phyloP scores from a whole-genome alignment of 2,888 invertebrate species.

The Plebejus anna region DNA sequence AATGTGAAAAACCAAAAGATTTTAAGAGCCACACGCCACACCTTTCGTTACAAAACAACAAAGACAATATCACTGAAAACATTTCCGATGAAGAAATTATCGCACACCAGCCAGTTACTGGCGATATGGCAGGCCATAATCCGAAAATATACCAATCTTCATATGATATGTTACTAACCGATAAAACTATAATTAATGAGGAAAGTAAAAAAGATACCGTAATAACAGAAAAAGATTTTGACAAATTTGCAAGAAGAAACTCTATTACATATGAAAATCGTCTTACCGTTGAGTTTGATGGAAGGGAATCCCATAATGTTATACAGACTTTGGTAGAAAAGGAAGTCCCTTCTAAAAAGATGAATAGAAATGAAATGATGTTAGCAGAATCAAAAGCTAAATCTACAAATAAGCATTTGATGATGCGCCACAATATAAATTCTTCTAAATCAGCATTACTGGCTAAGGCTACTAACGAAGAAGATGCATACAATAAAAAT shows the following conservation, averaged over 20 bases:
- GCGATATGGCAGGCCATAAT: constrained; percentile 42
- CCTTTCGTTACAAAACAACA: constrained; percentile 50
- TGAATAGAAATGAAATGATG: constrained; percentile 52
- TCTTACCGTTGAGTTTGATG: constrained; percentile 61
- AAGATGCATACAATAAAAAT: constrained; percentile 55
- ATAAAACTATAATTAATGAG: constrained; percentile 45
- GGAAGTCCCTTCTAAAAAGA: constrained; percentile 49
- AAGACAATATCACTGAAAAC: constrained; percentile 39
- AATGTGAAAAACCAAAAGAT: constrained; percentile 45
- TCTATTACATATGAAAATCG: constrained; percentile 67
- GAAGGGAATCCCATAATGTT: constrained; percentile 57
- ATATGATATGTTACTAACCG: constrained; percentile 53
- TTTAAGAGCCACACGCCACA: constrained; percentile 52
- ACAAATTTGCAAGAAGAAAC: constrained; percentile 70
- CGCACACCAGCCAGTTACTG: constrained; percentile 49
- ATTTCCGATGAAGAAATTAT: constrained; percentile 49
- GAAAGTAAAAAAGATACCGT: constrained; percentile 56
- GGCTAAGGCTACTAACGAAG: constrained; percentile 43
- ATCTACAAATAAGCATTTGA: constrained; percentile 49
- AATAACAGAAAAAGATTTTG: constrained; percentile 73
- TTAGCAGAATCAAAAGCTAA: constrained; percentile 53
- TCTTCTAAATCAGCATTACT: constrained; percentile 45
- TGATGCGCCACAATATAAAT: constrained; percentile 44
- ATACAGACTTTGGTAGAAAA: constrained; percentile 59
- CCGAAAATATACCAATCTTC: constrained; percentile 33